Evolutionary conservation across 1,140 invertebrate genomes (phyloP).

Genomic region (Pogonomyrmex californicus): DNA sequence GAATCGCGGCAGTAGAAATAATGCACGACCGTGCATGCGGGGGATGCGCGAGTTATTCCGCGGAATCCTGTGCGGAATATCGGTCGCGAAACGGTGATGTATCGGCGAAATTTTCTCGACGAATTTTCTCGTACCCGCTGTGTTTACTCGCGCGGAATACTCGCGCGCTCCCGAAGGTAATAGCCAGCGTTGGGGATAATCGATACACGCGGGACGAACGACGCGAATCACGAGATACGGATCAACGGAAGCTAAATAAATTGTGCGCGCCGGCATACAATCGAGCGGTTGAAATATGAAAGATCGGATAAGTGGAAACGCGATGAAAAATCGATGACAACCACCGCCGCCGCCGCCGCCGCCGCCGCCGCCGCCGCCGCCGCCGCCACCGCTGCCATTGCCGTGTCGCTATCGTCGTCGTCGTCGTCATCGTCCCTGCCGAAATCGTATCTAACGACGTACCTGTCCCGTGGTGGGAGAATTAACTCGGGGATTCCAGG

Average conservation of each 20-base stretch:
- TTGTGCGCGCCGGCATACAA: constrained; percentile 31
- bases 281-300: constrained; percentile 55
- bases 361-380: not conserved
- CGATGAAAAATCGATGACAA: constrained; percentile 61
- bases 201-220: constrained; percentile 33
- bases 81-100: constrained; percentile 31
- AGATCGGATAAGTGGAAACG: constrained; percentile 56
- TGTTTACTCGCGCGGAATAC: constrained; percentile 36
- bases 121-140: constrained; percentile 9
- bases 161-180: constrained; percentile 20
- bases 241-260: constrained; percentile 59
- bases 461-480: constrained; percentile 7
- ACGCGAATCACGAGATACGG: constrained; percentile 49
- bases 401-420: not conserved
- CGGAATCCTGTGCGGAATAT: constrained; percentile 27
- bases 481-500: not conserved
- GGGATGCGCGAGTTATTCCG: constrained; percentile 20
- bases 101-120: constrained; percentile 37
- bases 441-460: not conserved
- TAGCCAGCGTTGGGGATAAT: constrained; percentile 30
- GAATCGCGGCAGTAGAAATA: constrained; percentile 46
- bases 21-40: not conserved
- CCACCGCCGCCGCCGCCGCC: not conserved
- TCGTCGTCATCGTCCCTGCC: not conserved
- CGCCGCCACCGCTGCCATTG: not conserved